Base-by-base conservation (phyloP, 2,797 vertebrate species). In the Ptychadena robeensis region DNA sequence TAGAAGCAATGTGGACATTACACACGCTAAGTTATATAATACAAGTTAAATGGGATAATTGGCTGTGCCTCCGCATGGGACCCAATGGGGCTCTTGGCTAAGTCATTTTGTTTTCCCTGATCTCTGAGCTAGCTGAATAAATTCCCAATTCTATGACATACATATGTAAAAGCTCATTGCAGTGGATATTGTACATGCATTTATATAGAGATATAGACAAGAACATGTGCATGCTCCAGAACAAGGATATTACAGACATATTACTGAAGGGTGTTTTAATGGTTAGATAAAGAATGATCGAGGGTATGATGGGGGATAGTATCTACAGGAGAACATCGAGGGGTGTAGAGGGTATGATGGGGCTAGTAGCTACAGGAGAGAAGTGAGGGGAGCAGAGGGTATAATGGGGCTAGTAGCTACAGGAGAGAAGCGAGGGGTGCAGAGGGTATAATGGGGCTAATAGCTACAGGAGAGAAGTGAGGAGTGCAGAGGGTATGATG, bases 11-110 rank as follows among this genome's bases (percentile, higher is more conserved):
- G 34, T 70, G 53, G 18, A 11, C 34, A 34, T 48, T 3, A 30
- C 34, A 65, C 80, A 75, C 57, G 72, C 57, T 75, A 75, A 14
- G 18, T 68, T 37, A 67, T 30, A 44, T 48, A 40, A 66, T 67
- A 32, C 48, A 74, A 59, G 64, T 53, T 37, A 67, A 67, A 78
- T 67, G 2, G 18, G 66, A 53, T 67, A 64, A 57, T 27, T 61
- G 59, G 8, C 25, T 53, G 30, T 57, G 40, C n/a, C 31, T 31
- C 10, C 48, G 68, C 75, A 34, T n/a, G n/a, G 75, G 38, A 53
- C 40, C 75, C 38, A 67, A 25, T 32, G 74, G 63, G 63, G 37
- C 40, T 34, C 28, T 30, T 67, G 18, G 63, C 30, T 32, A 61
- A 61, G 22, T 61, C 10, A 25, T 27, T 10, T 53, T 25, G 59